Conservation (phyloP, 2,888 invertebrate species). For the Pyrocoelia pectoralis region DNA sequence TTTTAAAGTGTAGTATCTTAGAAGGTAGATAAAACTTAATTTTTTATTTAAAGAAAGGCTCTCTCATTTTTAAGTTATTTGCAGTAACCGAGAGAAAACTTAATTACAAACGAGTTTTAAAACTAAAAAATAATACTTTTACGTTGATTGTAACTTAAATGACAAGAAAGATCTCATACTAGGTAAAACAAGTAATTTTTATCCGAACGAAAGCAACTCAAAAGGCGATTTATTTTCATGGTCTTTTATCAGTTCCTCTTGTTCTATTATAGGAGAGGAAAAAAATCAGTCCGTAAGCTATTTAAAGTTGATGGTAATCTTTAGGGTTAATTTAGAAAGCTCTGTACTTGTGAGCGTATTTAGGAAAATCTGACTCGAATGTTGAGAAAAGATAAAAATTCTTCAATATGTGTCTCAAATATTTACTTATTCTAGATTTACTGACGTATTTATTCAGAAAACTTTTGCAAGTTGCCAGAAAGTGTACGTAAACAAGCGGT, state of each 20-base stretch:
- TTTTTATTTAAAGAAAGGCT: neutral
- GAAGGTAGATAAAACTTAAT: neutral
- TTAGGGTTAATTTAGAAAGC: slow-evolving; percentile 7
- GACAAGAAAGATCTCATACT: no score
- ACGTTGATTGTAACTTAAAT: no score
- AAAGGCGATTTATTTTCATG: neutral
- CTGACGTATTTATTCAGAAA: slow-evolving; percentile 24
- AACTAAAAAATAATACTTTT: neutral
- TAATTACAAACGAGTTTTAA: neutral
- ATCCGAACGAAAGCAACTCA: neutral
- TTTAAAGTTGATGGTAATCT: neutral
- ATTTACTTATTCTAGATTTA: slow-evolving; percentile 24
- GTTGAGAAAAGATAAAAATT: neutral
- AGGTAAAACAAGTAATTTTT: neutral
- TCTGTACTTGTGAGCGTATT: neutral
- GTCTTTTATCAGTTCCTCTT: neutral
- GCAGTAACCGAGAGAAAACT: neutral
- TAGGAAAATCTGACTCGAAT: slow-evolving; percentile 7
- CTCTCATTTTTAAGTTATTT: neutral
- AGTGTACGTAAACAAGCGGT: slow-evolving; percentile 23
- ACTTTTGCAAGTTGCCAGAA: slow-evolving; percentile 19
- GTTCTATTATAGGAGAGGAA: neutral
- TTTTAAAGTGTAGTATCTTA: neutral
- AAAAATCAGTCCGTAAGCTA: neutral
- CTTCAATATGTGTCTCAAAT: slow-evolving; percentile 19